Evolutionary conservation across 2,113 vertebrate species (phyloP).

Genomic region (Eretmochelys imbricata): DNA sequence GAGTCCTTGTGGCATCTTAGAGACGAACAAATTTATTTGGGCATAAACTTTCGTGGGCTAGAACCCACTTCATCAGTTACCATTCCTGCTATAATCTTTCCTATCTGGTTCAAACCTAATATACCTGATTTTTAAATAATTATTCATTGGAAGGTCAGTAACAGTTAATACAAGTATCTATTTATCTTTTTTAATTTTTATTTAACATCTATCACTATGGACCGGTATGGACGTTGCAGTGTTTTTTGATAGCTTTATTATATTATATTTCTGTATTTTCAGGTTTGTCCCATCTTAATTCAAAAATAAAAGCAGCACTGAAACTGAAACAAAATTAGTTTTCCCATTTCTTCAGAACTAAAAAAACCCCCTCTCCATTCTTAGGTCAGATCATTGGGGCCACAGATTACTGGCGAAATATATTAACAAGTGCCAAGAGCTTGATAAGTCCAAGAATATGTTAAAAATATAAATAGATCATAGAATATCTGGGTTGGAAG

Average conservation of each 20-base stretch:
- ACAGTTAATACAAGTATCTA: rapidly evolving
- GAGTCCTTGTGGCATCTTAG: too few species aligned
- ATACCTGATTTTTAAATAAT: background rate
- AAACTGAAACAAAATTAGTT: background rate
- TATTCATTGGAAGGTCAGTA: background rate
- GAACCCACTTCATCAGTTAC: too few species aligned
- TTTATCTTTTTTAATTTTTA: rapidly evolving
- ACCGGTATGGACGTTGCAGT: rapidly evolving
- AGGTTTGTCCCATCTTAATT: background rate
- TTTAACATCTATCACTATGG: rapidly evolving
- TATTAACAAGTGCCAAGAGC: background rate
- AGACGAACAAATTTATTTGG: too few species aligned
- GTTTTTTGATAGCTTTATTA: rapidly evolving
- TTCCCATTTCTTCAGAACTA: background rate
- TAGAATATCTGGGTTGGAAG: too few species aligned
- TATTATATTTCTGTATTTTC: background rate
- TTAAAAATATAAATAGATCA: background rate
- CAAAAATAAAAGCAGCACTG: background rate
- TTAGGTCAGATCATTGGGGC: background rate
- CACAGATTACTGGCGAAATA: background rate
- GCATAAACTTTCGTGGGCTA: too few species aligned
- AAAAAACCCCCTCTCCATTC: background rate
- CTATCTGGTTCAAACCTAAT: background rate
- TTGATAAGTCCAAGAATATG: background rate
- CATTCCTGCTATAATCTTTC: rapidly evolving